phyloP scores from a whole-genome alignment of 2,888 invertebrate species.

The Platerodrilus igneus region DNA sequence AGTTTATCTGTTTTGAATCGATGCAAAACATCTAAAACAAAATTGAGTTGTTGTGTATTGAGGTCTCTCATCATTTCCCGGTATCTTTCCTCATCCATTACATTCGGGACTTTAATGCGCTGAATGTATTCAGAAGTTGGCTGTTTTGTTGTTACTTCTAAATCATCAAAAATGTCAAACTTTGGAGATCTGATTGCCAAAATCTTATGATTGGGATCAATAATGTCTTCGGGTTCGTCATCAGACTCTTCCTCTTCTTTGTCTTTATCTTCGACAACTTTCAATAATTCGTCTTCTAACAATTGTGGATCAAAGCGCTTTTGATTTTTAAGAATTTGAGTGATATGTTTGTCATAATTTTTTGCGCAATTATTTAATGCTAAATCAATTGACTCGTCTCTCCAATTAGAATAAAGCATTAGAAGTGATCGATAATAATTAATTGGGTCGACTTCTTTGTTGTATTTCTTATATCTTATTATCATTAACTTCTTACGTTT shows the following conservation, averaged over 20 bases:
- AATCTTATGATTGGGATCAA: neutral
- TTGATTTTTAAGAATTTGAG: neutral
- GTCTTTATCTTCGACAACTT: no score
- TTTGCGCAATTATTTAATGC: neutral
- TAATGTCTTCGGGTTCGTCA: slow-evolving; percentile 1
- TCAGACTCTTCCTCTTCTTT: no score
- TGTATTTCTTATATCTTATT: slow-evolving; percentile 1
- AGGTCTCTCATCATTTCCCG: neutral
- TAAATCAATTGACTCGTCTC: neutral
- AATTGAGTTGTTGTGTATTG: neutral
- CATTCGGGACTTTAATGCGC: neutral
- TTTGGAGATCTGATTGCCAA: neutral
- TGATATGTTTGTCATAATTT: neutral
- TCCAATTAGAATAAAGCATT: neutral
- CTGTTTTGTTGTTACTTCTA: neutral
- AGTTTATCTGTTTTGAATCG: neutral
- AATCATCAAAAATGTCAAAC: neutral
- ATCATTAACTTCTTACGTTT: neutral
- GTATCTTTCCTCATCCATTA: neutral
- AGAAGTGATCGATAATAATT: neutral
- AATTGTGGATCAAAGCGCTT: neutral
- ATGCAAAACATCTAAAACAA: neutral
- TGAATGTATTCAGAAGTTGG: neutral
- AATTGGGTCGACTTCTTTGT: neutral
- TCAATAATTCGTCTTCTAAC: neutral